Base-by-base conservation (phyloP, 2,113 vertebrate genomes). In the Sturnus vulgaris region DNA sequence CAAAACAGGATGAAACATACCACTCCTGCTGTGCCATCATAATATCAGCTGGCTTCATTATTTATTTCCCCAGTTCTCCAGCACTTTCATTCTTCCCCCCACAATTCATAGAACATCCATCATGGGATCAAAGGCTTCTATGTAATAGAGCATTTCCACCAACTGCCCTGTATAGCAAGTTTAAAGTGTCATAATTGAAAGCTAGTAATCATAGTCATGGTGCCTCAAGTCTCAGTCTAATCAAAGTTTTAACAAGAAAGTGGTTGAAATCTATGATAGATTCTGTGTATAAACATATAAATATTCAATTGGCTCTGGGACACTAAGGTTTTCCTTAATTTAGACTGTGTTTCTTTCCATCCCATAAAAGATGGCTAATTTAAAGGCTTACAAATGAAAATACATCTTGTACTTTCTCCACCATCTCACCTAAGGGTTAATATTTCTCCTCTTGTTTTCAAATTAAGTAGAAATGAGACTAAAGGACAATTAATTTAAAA, bases 81-180 rank as follows among this genome's bases (percentile, higher is more conserved):
- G 40, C 39, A 42, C 50, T 60, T 63, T 59, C 66, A 35, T 80
- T 95, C 84, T 63, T 27, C 11, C 4, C 9, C 5, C 13, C 11
- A 33, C 21, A 30, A n/a, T 73, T 91, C 79, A 90, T 50, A 42
- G 55, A 79, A 79, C 68, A 77, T 94, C 75, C 85, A 78, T 92
- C 90, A 86, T 1, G 10, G 47, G 59, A 93, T 95, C 82, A 95
- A 93, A 91, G 56, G 49, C 56, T 88, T 94, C 80, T 81, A 63
- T 80, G 61, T 28, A 77, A 90, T 22, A 86, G 16, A 78, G 30
- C 46, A 53, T 82, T 96, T 90, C 75, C 42, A 82, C 46, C 25
- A 61, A 16, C 27, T 42, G 71, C 64, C 70, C 50, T 52, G 19
- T 40, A 60, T 4, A 28, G 56, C 33, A 17, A 71, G 42, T 90